Conservation (phyloP, 2,113 vertebrate species). For the Dromaius novaehollandiae region DNA sequence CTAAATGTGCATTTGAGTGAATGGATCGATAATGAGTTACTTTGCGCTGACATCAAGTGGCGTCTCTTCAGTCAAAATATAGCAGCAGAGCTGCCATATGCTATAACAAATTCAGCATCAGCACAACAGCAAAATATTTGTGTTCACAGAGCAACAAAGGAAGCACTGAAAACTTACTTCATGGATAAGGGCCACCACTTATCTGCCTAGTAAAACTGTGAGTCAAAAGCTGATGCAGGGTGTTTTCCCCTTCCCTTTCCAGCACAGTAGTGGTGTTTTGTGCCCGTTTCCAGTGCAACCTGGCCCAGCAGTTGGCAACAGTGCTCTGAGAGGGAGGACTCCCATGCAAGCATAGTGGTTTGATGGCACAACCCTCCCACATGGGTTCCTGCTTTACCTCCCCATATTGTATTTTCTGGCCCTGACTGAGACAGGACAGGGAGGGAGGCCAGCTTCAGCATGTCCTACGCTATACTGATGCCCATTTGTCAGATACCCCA, state of each 20-base stretch:
- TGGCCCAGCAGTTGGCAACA: rapidly evolving
- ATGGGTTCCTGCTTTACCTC: rapidly evolving
- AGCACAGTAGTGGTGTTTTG: rapidly evolving
- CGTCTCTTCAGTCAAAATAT: neutral
- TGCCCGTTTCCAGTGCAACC: neutral
- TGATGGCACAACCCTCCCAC: neutral
- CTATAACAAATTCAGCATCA: neutral
- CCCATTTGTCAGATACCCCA: neutral
- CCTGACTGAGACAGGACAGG: neutral
- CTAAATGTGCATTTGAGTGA: neutral
- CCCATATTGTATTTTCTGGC: rapidly evolving
- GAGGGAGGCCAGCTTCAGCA: neutral
- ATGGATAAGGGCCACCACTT: neutral
- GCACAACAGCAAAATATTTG: neutral
- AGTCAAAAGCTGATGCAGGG: neutral
- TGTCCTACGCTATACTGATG: neutral
- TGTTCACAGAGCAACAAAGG: neutral
- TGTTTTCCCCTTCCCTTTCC: neutral
- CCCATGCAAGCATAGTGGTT: neutral
- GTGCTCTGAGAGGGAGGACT: neutral
- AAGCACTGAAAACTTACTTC: neutral
- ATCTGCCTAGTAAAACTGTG: rapidly evolving
- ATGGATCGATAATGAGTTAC: neutral
- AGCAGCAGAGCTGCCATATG: neutral
- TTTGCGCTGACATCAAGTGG: slow-evolving; percentile 2